phyloP scores from a whole-genome alignment of 2,888 invertebrate species.

The Mayetiola destructor region DNA sequence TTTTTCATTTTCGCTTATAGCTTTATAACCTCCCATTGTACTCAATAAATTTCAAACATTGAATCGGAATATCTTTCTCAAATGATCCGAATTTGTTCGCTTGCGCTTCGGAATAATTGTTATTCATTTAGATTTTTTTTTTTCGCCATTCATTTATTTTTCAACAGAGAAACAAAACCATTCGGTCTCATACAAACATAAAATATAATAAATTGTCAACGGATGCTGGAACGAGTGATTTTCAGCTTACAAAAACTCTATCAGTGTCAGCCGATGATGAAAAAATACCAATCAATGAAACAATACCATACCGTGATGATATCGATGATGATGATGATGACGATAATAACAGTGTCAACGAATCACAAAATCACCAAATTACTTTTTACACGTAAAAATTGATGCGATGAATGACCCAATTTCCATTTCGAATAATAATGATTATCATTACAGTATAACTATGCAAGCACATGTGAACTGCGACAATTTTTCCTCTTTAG shows the following conservation, averaged over 20 bases:
- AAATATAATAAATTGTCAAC: constrained; percentile 15
- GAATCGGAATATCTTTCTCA: too few relatives aligned
- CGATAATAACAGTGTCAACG: constrained; percentile 16
- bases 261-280: constrained; percentile 18
- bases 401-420: neutral
- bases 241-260: constrained; percentile 15
- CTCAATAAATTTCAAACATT: too few relatives aligned
- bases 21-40: too few relatives aligned
- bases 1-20: too few relatives aligned
- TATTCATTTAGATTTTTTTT: too few relatives aligned
- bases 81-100: too few relatives aligned
- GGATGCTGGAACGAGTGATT: constrained; percentile 9
- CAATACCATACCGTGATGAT: constrained; percentile 20
- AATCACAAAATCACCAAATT: neutral
- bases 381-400: neutral
- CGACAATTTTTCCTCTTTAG: too few relatives aligned
- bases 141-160: constrained; percentile 14
- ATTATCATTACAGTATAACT: too few relatives aligned
- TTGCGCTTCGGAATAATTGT: too few relatives aligned
- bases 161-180: constrained; percentile 27
- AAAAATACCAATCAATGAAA: neutral
- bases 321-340: constrained; percentile 23
- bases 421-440: too few relatives aligned
- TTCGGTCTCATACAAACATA: constrained; percentile 17
- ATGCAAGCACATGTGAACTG: too few relatives aligned